Evolutionary conservation across 2,888 invertebrate species (phyloP), one percentile per base, ranked within the genome.

Genomic region (Aproaerema taeniolella): DNA sequence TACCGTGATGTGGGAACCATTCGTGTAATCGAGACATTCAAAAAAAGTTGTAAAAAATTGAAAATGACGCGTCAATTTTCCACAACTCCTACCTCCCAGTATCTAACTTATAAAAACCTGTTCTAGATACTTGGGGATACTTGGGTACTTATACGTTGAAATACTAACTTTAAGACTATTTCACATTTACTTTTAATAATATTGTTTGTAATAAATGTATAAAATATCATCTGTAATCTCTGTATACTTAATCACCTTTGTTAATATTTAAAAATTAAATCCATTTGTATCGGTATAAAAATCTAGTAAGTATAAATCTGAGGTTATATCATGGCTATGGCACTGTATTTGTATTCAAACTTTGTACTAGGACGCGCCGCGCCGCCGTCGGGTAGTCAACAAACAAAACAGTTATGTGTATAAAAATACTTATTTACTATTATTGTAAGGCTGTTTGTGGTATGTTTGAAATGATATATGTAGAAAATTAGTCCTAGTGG

Each of bases 211-310:
- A 85, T 86, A 86, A 86, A 82, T 86, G 85, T 86, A 86, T 86
- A 86, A 86, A 86, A 86, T 86, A 86, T 85, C 83, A 85, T 86
- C 85, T 86, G 78, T 85, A 83, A 83, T 86, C 81, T 86, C 85
- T 86, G 85, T 86, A 86, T 85, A 85, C 82, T 80, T 82, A 86
- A 83, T 85, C 85, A 85, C 81, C 78, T 77, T 82, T 81, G 80
- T 79, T 78, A 76, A 83, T 85, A 83, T 81, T 86, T 85, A 79
- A 86, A 82, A 86, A 86, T 83, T 86, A 86, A 86, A 86, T 86
- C 85, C 85, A 86, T 86, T 85, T 85, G 81, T 86, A 83, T 83
- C 77, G 85, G 85, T 86, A 86, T 86, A 83, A 86, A 81, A 86
- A 82, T 85, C 83, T 85, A 82, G 67, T 85, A 81, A 78, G 81